These are phyloP conservation scores for Spongilla lacustris DNA, from an alignment of 37 sponge, comb jelly and placozoan species.

Conservation along the genomic window DNA sequence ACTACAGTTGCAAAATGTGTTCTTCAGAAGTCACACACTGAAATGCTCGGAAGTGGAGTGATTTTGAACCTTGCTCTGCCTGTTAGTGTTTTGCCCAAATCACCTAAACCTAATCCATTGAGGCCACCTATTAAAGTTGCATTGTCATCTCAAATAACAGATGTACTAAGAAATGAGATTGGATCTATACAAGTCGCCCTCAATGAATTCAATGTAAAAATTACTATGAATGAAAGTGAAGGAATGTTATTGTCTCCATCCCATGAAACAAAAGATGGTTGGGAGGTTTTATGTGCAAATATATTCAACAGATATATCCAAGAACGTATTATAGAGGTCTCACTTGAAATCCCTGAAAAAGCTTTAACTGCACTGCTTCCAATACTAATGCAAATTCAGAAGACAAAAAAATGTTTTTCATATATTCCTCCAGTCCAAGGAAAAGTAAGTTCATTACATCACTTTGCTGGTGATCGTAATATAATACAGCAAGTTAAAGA, in stretches of 20 bases:
- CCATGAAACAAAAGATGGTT: not conserved
- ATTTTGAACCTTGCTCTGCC: not conserved
- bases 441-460: not conserved
- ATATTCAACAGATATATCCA: not conserved
- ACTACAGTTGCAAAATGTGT: too few relatives aligned
- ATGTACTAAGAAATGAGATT: not conserved
- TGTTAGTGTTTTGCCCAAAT: too few relatives aligned
- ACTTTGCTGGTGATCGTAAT: not conserved
- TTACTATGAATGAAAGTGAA: not conserved
- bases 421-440: not conserved
- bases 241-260: not conserved
- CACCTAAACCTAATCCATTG: not conserved
- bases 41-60: not conserved
- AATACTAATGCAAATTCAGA: not conserved
- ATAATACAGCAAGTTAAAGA: not conserved
- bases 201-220: not conserved
- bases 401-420: not conserved
- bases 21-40: too few relatives aligned
- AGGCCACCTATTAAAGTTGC: not conserved
- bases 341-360: not conserved
- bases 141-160: not conserved
- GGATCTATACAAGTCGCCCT: not conserved
- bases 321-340: not conserved
- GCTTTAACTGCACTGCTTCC: not conserved
- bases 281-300: not conserved